Conservation (phyloP, 2,888 invertebrate genomes). For the Caenorhabditis doughertyi region DNA sequence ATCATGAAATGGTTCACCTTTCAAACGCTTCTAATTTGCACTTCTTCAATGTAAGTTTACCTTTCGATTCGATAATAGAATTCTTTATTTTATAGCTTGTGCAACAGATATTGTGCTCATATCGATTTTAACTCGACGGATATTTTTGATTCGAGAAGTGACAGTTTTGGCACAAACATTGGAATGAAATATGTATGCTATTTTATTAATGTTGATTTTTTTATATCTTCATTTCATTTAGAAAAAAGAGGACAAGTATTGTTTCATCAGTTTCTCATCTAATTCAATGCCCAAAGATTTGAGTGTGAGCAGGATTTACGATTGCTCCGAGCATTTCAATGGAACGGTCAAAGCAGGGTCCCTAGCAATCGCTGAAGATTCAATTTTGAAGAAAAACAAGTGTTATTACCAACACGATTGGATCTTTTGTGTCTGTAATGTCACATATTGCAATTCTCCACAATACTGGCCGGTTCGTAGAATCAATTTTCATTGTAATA, state of each 20-base stretch:
- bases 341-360: conserved; percentile 21
- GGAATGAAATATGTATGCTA: conserved; percentile 20
- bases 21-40: conserved; percentile 26
- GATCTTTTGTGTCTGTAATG: conserved; percentile 32
- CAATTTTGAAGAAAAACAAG: background rate
- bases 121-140: background rate
- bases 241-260: background rate
- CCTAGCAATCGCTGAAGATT: background rate
- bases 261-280: conserved; percentile 34
- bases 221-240: background rate
- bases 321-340: conserved; percentile 31
- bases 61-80: background rate
- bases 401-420: conserved; percentile 43
- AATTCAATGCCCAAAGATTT: background rate
- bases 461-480: conserved; percentile 42
- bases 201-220: background rate
- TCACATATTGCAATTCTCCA: conserved; percentile 42
- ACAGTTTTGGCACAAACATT: background rate
- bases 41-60: conserved; percentile 20
- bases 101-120: conserved; percentile 19
- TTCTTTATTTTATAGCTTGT: conserved; percentile 3
- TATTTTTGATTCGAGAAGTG: conserved; percentile 23
- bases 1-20: conserved; percentile 37
- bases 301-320: background rate
- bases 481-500: background rate